Evolutionary conservation across 2,888 invertebrate species (phyloP), one percentile per base, ranked within the genome.

Genomic region (Platycheirus albimanus): DNA sequence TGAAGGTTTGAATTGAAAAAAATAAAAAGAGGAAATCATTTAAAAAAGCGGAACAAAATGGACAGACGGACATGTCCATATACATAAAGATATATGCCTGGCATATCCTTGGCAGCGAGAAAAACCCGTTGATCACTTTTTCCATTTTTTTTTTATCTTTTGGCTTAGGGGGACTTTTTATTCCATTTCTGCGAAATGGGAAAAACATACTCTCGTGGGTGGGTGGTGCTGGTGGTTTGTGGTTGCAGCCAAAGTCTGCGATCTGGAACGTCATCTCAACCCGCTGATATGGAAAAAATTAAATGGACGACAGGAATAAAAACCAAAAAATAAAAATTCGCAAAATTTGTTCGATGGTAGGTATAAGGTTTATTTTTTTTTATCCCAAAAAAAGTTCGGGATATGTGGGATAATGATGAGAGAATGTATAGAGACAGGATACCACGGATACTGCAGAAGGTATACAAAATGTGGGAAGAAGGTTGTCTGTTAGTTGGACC

Each of bases 351-450:
- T 83, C 83, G 78, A 78, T 74, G 56, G 83, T 52, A 69, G 67
- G 54, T 78, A 72, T 63, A 72, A n/a, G 75, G 43, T 17, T 38
- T 71, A 28, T 41, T 36, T 33, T 19, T 45, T 69, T 28, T 28
- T 33, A 11, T 15, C 7, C 8, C 33, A 41, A 24, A 36, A 15
- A 67, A 43, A 72, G 52, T 41, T 41, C 41, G 19, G 64, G 64
- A 81, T 78, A 77, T 78, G 78, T 83, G 28, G 83, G 63, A 83
- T 83, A 78, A 74, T 64, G 64, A 74, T 83, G 78, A 36, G 33
- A 20, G 45, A 30, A 66, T 67, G 56, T 69, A 56, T 67, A 71
- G 74, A 72, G 36, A 66, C 54, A 61, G 58, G 19, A 52, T 61
- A 63, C n/a, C n/a, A n/a, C 49, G 52, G 77, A 33, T 66, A 15